Base-by-base conservation (phyloP, 2,797 vertebrate species). In the Bradypodion pumilum region DNA sequence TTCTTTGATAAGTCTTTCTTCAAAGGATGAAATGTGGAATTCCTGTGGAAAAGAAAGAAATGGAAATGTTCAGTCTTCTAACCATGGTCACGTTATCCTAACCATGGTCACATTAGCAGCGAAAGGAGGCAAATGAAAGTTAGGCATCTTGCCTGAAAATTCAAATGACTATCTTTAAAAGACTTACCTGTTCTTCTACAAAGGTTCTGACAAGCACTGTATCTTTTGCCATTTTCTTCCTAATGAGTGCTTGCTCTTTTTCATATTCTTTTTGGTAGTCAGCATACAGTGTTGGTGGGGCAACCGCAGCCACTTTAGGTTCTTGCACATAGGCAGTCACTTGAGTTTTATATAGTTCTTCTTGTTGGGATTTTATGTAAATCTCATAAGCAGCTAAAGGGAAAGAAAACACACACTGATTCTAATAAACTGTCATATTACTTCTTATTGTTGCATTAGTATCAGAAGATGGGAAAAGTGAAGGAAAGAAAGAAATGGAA, bases 1-100 rank as follows among this genome's bases (percentile, higher is more conserved):
- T 96, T 99, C 98, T 90, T 97, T 98, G 91, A 99, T 99, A 91
- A 99, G 97, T 90, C 97, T 96, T 93, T 98, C 97, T 89, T 99
- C 98, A 86, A 99, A 98, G 75, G 98, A 97, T 88, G 99, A 99
- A 91, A 99, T 97, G n/a, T 97, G 96, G 88, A 98, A 98, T 95
- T 99, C 99, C 99, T 99, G 78, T 32, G 74, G 93, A 63, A 52
- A 44, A 0, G 21, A 60, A 46, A 70, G n/a, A 1, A 74, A 63
- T 37, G 37, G 7, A 68, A 23, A 40, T n/a, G n/a, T n/a, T n/a
- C n/a, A n/a, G n/a, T n/a, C n/a, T n/a, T n/a, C n/a, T n/a, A n/a
- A n/a, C n/a, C n/a, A n/a, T n/a, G n/a, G n/a, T n/a, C n/a, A n/a
- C n/a, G n/a, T n/a, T n/a, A n/a, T n/a, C n/a, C n/a, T n/a, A n/a